Conservation (phyloP, 1,140 invertebrate species). For the Orussus abietinus region DNA sequence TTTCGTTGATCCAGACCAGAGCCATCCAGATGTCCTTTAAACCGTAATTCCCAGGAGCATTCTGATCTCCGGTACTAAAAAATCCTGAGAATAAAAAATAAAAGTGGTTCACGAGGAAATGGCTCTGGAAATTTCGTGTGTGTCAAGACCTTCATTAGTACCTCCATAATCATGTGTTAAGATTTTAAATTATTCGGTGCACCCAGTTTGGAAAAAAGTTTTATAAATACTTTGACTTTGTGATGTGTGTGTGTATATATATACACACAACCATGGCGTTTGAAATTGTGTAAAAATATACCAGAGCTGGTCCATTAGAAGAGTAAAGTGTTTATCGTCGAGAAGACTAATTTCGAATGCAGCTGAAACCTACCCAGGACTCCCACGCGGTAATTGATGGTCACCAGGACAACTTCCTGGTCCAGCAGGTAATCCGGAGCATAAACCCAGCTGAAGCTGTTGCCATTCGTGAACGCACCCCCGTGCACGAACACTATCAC, state of each 20-base stretch:
- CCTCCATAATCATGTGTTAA: no score
- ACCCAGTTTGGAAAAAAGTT: no score
- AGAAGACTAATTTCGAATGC: not conserved
- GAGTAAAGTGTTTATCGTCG: not conserved
- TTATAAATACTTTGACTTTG: no score
- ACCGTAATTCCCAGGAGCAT: constrained; percentile 41
- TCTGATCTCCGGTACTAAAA: constrained; percentile 32
- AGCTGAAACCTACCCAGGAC: constrained; percentile 53
- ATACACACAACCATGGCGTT: no score
- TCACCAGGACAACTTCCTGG: constrained; percentile 61
- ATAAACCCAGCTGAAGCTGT: constrained; percentile 41
- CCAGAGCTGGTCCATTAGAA: no score
- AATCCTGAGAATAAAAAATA: constrained; percentile 36
- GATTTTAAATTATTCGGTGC: no score
- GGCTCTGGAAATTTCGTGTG: no score
- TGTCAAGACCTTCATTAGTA: no score
- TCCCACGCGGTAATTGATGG: constrained; percentile 65
- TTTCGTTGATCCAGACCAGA: constrained; percentile 55
- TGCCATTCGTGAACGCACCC: constrained; percentile 50
- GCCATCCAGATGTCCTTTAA: constrained; percentile 46
- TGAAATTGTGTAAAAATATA: no score
- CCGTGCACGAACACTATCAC: constrained; percentile 59
- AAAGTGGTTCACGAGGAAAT: no score
- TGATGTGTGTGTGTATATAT: no score
- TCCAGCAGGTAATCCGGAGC: constrained; percentile 51